phyloP scores from a whole-genome alignment of 2,888 invertebrate genomes.

The Tiphia femorata region DNA sequence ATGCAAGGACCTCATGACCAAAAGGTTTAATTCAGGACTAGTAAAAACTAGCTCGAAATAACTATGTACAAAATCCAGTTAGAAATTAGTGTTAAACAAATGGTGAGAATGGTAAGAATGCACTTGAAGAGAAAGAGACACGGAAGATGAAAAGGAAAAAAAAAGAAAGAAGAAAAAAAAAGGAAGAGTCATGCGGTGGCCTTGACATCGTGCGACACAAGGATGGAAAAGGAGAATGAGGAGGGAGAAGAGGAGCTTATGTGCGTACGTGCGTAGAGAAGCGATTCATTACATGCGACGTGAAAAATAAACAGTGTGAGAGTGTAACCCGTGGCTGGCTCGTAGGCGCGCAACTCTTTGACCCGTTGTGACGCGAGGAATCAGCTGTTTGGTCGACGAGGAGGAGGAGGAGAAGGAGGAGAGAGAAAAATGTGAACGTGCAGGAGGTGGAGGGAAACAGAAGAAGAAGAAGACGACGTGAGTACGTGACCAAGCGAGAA shows the following conservation, averaged over 20 bases:
- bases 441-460: neutral
- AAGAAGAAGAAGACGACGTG: neutral
- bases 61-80: too few relatives aligned
- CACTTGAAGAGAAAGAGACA: too few relatives aligned
- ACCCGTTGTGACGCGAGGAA: slow-evolving; percentile 19
- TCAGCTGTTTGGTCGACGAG: slow-evolving; percentile 10
- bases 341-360: slow-evolving; percentile 25
- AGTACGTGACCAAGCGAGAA: neutral
- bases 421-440: neutral
- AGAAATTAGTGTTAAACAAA: too few relatives aligned
- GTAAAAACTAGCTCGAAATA: too few relatives aligned
- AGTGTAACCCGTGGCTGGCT: slow-evolving; percentile 16
- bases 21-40: too few relatives aligned
- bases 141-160: too few relatives aligned
- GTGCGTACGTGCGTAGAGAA: slow-evolving; percentile 20
- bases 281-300: slow-evolving; percentile 29
- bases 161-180: too few relatives aligned
- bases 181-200: too few relatives aligned
- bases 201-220: neutral
- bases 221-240: slow-evolving; percentile 2
- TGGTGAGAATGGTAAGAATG: too few relatives aligned
- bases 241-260: slow-evolving; percentile 7
- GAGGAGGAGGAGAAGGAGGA: neutral
- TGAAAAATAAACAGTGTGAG: slow-evolving; percentile 23
- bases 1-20: too few relatives aligned